Evolutionary conservation across 2,113 vertebrate species (phyloP), one percentile per base, ranked within the genome.

Genomic region (Myrmophylax atrothorax): DNA sequence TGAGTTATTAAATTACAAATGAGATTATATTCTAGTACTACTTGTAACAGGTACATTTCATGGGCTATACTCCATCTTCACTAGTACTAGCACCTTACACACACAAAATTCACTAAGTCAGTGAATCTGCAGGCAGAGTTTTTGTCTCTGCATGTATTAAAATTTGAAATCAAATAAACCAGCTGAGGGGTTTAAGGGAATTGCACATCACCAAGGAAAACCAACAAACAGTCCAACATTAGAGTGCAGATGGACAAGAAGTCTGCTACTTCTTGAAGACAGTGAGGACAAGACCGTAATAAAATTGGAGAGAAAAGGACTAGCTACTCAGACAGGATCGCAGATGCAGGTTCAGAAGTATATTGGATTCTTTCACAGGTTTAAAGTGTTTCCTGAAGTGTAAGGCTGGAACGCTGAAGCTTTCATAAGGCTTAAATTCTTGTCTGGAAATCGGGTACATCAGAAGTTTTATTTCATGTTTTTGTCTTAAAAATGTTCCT

Each of bases 231-330:
- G 11, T n/a, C 28, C 2, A 8, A 85, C 25, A 68, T 56, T 1
- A 74, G 17, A 13, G 3, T 5, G 1, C 15, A 68, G 3, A 0
- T 26, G 22, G 44, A 63, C 37, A 87, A 64, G 0, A 0, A 33
- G 19, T 63, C 50, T 70, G 49, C 31, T 73, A 50, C 29, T 56
- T 88, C 59, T 67, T 75, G 17, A 82, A 47, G 35, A 38, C 44
- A 42, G 9, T 23, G 19, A 87, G 24, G 62, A 70, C 23, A 72
- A 16, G 17, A 64, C 15, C 49, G 19, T 26, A 55, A 85, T 9
- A n/a, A 82, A 89, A 53, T 6, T 62, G 40, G 85, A 64, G 24
- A 38, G 20, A 68, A 93, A 78, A 84, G 22, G 7, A 72, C 35
- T 12, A 83, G 28, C 60, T 46, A 62, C 22, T 66, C 18, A 49